These are phyloP conservation scores for Sarcophaga rosellei DNA, from an alignment of 2,888 invertebrate genomes.

Conservation along the genomic window DNA sequence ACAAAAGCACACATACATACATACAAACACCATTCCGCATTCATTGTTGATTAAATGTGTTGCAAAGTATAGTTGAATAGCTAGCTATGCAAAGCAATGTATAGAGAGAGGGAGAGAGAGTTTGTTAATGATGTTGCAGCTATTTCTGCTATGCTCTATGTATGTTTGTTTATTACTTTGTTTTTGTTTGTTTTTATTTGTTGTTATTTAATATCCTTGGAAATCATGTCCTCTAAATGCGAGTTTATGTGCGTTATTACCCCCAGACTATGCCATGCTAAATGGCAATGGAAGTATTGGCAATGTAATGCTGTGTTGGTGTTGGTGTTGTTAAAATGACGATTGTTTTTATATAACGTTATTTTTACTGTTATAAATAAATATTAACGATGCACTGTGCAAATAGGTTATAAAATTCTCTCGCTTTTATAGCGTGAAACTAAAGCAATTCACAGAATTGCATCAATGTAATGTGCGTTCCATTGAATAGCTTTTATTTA, in stretches of 20 bases:
- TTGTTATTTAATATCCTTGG: conserved; percentile 63
- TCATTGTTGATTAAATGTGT: neutral
- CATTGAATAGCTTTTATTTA: too few species aligned
- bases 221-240: conserved; percentile 37
- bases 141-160: conserved; percentile 34
- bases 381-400: conserved; percentile 14
- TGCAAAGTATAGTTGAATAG: neutral
- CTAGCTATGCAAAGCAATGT: too few species aligned
- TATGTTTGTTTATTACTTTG: conserved; percentile 34
- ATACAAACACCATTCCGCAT: neutral
- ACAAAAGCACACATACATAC: neutral
- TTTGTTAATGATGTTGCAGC: conserved; percentile 40
- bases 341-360: conserved; percentile 37
- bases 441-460: neutral
- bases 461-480: too few species aligned
- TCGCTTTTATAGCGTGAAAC: neutral
- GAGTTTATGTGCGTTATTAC: neutral
- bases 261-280: neutral
- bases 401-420: neutral
- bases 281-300: conserved; percentile 16
- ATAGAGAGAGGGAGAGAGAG: neutral
- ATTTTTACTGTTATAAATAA: conserved; percentile 47
- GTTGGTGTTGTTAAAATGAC: neutral
- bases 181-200: conserved; percentile 51
- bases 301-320: neutral